These are phyloP conservation scores for Atlantisia rogersi DNA, from an alignment of 2,113 vertebrate genomes.

Conservation along the genomic window DNA sequence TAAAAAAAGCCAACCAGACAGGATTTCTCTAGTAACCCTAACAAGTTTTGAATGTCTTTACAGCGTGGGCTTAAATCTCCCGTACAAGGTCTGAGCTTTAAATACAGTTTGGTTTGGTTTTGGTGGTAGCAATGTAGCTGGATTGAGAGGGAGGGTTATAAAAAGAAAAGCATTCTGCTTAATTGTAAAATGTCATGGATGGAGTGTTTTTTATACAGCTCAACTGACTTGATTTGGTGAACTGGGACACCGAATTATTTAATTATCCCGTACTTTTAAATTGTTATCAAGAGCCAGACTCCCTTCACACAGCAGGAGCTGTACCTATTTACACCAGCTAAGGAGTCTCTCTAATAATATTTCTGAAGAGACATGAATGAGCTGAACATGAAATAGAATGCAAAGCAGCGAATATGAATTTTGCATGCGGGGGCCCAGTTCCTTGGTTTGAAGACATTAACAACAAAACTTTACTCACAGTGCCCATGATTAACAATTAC, in stretches of 20 bases:
- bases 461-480: background rate
- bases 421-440: background rate
- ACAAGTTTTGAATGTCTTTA: conserved; percentile 15
- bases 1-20: background rate
- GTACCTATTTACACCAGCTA: background rate
- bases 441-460: background rate
- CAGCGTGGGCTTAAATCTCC: background rate
- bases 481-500: background rate
- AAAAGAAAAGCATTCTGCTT: background rate
- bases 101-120: conserved; percentile 21
- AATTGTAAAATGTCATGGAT: conserved; percentile 13
- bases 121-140: background rate
- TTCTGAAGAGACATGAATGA: conserved; percentile 36
- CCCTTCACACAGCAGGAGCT: background rate
- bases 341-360: background rate
- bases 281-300: background rate
- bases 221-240: background rate
- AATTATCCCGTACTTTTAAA: background rate
- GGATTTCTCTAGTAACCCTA: conserved; percentile 31
- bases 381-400: conserved; percentile 21
- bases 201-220: background rate
- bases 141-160: background rate
- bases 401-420: background rate
- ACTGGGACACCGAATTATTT: conserved; percentile 5
- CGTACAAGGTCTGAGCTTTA: background rate